Base-by-base conservation (phyloP, 2,797 vertebrate species). In the Coracias cyanogaster region DNA sequence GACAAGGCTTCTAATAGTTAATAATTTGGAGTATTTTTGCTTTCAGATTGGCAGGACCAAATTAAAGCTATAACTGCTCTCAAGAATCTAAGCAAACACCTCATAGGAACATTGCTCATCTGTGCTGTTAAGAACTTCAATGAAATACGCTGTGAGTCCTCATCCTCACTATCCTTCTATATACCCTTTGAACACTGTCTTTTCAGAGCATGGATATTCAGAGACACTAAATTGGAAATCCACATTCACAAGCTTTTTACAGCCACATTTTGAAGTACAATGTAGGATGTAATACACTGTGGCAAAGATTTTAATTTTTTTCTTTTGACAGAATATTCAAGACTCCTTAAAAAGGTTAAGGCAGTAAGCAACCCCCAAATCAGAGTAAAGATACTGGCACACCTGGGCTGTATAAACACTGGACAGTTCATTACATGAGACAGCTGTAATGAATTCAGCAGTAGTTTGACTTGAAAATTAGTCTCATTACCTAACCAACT, bases 401-500 rank as follows among this genome's bases (percentile, higher is more conserved):
- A 6, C 26, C n/a, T 31, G 21, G 52, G 48, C 39, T 37, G 37
- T 26, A 70, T 28, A 43, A 80, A 35, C 17, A 46, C 10, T 19
- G 24, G 15, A 39, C 13, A 35, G 35, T 21, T 46, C 55, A 66
- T 37, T 39, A 57, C 21, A 7, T 3, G 4, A 78, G 14, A 18
- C 11, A 55, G 15, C 48, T 84, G 29, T 37, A 28, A 26, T 45
- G 33, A 67, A 87, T 37, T 64, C 54, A 73, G 28, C 48, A 69
- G n/a, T 5, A 73, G 35, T 31, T 43, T 18, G 6, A 71, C 19
- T 28, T 31, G 21, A 43, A 79, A 58, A 54, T 7, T 21, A 69
- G 58, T n/a, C 22, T 89, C 31, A 26, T 82, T 97, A 99, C 99
- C 99, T 99, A 96, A 99, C 98, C 33, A 99, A 98, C 51, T 99